These are phyloP conservation scores for Metallyticus violacea DNA, from an alignment of 2,888 invertebrate genomes.

Conservation along the genomic window DNA sequence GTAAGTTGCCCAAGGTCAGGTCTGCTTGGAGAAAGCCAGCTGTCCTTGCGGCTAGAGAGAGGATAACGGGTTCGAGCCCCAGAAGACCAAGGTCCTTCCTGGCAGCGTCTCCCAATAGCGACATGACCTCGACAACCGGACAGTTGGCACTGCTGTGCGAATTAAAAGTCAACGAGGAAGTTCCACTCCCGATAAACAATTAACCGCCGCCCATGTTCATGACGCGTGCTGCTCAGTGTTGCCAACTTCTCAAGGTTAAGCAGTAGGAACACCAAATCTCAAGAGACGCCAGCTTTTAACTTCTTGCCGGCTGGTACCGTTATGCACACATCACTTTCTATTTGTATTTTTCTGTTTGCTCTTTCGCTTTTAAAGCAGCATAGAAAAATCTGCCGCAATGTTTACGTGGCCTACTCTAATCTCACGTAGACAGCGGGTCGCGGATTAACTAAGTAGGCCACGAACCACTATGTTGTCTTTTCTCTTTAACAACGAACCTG, in stretches of 20 bases:
- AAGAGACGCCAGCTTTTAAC: not conserved
- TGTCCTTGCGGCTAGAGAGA: not conserved
- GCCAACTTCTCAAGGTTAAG: not conserved
- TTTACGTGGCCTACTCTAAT: not conserved
- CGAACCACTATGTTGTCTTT: not conserved
- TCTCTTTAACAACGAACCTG: not conserved
- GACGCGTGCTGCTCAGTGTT: not conserved
- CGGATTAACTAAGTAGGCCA: not conserved
- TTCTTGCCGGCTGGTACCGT: not conserved
- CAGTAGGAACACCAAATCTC: too few relatives aligned
- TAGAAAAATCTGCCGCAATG: not conserved
- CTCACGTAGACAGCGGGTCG: not conserved
- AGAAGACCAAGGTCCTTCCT: not conserved
- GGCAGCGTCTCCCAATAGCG: not conserved
- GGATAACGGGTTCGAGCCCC: not conserved
- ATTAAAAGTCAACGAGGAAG: slow-evolving; percentile 1
- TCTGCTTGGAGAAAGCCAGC: not conserved
- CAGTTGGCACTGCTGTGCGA: not conserved
- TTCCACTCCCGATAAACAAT: not conserved
- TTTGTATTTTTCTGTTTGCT: not conserved
- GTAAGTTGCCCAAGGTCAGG: not conserved
- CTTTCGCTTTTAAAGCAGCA: not conserved
- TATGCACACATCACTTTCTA: not conserved
- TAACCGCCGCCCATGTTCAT: not conserved
- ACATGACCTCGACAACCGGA: slow-evolving; percentile 5